These are phyloP conservation scores for Psittacula cyanocephala DNA, from an alignment of 2,113 vertebrate species.

Conservation along the genomic window DNA sequence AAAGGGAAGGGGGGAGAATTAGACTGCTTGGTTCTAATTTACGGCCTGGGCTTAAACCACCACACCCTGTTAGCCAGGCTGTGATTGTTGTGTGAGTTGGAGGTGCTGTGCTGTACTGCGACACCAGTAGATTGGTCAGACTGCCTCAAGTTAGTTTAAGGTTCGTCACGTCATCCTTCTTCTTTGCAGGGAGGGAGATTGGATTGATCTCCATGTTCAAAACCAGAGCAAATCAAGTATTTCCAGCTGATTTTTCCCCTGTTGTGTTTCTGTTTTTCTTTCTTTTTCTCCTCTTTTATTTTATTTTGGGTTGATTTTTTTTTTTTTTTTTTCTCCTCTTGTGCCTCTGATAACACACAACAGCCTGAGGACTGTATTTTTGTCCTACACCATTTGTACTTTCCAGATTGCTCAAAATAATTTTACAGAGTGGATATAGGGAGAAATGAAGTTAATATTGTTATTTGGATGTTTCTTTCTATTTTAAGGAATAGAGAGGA, in stretches of 20 bases:
- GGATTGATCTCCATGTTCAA: background rate
- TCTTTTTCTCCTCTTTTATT: background rate
- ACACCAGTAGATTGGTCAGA: background rate
- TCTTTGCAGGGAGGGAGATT: background rate
- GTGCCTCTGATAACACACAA: background rate
- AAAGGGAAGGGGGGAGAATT: no score
- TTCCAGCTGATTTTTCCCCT: accelerated
- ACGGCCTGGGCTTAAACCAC: no score
- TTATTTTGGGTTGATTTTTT: background rate
- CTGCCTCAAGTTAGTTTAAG: background rate
- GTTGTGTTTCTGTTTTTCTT: background rate
- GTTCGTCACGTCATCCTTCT: background rate
- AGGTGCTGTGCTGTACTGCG: background rate
- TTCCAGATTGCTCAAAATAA: background rate
- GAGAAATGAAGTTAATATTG: background rate
- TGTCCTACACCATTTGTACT: background rate
- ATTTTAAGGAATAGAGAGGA: background rate
- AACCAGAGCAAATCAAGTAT: background rate
- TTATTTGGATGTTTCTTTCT: background rate
- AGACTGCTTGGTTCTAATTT: no score
- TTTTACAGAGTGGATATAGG: background rate
- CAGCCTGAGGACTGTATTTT: background rate
- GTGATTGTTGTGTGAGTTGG: background rate
- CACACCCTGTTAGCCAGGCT: background rate
- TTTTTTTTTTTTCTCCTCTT: background rate